Evolutionary conservation across 2,797 vertebrate species (phyloP).

Genomic region (Xenentodon cancila): DNA sequence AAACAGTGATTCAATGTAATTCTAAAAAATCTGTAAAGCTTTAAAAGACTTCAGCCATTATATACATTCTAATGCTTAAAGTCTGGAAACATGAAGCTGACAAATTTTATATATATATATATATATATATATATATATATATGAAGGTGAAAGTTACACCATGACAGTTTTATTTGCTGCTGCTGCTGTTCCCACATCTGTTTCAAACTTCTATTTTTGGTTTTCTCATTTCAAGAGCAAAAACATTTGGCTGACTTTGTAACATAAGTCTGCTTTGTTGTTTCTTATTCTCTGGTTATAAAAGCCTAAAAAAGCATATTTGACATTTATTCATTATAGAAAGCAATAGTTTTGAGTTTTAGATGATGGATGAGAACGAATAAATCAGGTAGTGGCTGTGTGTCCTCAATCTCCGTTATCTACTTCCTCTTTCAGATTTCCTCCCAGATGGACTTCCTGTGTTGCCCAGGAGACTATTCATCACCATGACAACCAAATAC

Average conservation of each 20-base stretch:
- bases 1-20: conserved; percentile 43
- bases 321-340: conserved; percentile 34
- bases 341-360: conserved; percentile 46
- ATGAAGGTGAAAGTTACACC: background rate
- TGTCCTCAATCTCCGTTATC: conserved; percentile 68
- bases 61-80: conserved; percentile 44
- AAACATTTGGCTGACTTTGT: conserved; percentile 30
- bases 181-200: conserved; percentile 18
- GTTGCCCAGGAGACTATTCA: conserved; percentile 77
- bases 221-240: conserved; percentile 40
- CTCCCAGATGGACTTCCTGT: conserved; percentile 77
- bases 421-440: conserved; percentile 73
- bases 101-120: too few relatives aligned
- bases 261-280: conserved; percentile 19
- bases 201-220: conserved; percentile 46
- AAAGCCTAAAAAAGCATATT: conserved; percentile 46
- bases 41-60: conserved; percentile 50
- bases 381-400: conserved; percentile 56
- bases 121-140: too few relatives aligned
- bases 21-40: conserved; percentile 32
- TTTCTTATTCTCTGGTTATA: conserved; percentile 30
- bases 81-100: conserved; percentile 7
- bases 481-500: conserved; percentile 77
- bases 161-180: conserved; percentile 35
- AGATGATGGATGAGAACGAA: conserved; percentile 64